phyloP scores from a whole-genome alignment of 2,888 invertebrate genomes.

The Drosophila paranaensis region DNA sequence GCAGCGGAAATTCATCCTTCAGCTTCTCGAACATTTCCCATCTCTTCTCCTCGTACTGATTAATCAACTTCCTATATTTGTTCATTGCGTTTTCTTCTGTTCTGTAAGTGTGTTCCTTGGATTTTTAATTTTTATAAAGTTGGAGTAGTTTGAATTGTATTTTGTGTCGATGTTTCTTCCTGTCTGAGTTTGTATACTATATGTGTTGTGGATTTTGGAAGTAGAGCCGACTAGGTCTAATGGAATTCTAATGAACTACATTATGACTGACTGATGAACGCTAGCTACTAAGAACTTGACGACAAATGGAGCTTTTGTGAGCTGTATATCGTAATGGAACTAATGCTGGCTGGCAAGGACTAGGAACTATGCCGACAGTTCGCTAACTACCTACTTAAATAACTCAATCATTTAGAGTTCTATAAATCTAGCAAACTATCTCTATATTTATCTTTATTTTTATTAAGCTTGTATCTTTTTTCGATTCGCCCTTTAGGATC shows the following conservation, averaged over 20 bases:
- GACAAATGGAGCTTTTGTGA: background rate
- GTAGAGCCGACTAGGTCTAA: too few relatives aligned
- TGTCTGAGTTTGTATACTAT: background rate
- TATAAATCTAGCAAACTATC: background rate
- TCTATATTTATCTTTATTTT: background rate
- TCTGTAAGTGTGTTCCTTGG: background rate
- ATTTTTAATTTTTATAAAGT: background rate
- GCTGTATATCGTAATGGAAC: background rate
- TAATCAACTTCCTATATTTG: too few relatives aligned
- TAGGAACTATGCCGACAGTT: too few relatives aligned
- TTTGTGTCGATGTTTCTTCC: background rate
- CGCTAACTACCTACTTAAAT: too few relatives aligned
- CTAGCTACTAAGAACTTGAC: background rate
- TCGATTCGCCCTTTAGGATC: too few relatives aligned
- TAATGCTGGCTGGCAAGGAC: too few relatives aligned
- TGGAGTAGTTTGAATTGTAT: background rate
- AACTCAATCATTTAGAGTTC: background rate
- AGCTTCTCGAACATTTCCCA: background rate
- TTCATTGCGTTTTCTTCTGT: background rate
- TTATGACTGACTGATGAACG: background rate
- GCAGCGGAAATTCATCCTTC: slow-evolving; percentile 15
- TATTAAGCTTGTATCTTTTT: too few relatives aligned
- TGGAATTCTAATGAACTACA: background rate
- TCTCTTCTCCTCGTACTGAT: background rate
- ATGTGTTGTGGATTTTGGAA: too few relatives aligned